Base-by-base conservation (phyloP, 2,113 vertebrate species). In the Odontesthes bonariensis region DNA sequence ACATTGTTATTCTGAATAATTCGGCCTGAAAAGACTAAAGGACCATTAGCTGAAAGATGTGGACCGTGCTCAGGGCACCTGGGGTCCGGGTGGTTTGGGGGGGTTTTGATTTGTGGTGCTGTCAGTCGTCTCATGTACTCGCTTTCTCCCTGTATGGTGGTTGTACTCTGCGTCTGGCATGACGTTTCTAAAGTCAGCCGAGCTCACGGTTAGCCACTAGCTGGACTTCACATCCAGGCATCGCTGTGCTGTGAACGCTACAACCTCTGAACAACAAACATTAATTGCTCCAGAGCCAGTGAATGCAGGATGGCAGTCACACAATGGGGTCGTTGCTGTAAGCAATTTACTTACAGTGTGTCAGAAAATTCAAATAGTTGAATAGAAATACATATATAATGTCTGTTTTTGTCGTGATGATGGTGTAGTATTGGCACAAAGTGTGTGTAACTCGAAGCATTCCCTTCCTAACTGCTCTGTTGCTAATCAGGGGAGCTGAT, bases 181-280 rank as follows among this genome's bases (percentile, higher is more conserved):
- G 68, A 74, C 77, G 68, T 84, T 88, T 76, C 35, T 59, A 8
- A 52, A 80, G 83, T 91, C 88, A 84, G 86, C 83, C 86, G 89
- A 82, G 72, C 74, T 42, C 2, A 78, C 73, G 19, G 71, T 16
- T n/a, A 79, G 79, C 88, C 87, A 90, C 83, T 88, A 51, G 80
- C 75, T 70, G 71, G 14, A 68, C 44, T 56, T 40, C 68, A 77
- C 69, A 51, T 71, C 69, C 44, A 61, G 40, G 27, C 84, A 76
- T 57, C 60, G 9, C 38, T 44, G 56, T 70, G 49, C 60, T 68
- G 49, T 69, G 11, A 20, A 47, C 80, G 62, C 52, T 68, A 53
- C 42, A 74, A 51, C 51, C 87, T 80, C 75, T 81, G 86, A 84
- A 88, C 81, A 87, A 73, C 83, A 54, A 46, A 9, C 82, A 69